Evolutionary conservation across 2,113 vertebrate genomes (phyloP).

Genomic region (Rhinopomastus cyanomelas): DNA sequence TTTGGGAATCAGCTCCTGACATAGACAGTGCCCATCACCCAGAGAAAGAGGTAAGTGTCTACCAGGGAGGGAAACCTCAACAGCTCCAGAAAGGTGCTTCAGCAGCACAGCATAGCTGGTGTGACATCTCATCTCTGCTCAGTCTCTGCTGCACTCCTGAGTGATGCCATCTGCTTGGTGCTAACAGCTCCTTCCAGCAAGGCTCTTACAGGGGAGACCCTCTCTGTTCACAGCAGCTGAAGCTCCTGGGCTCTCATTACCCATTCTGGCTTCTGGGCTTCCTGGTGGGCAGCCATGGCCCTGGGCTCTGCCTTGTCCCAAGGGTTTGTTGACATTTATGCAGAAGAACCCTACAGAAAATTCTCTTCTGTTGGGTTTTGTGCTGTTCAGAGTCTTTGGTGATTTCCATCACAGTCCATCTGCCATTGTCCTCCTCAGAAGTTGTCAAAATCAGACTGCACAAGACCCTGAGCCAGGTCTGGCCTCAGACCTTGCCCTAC

Average conservation of each 20-base stretch:
- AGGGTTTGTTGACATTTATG: accelerated
- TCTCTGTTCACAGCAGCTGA: not conserved
- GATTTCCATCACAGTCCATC: not conserved
- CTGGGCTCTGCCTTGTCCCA: not conserved
- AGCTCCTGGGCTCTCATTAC: not conserved
- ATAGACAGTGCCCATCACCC: not conserved
- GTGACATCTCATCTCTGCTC: not conserved
- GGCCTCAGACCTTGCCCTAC: not conserved
- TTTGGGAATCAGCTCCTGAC: not conserved
- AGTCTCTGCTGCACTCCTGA: accelerated
- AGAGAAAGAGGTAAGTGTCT: not conserved
- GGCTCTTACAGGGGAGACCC: accelerated
- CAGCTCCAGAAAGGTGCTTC: not conserved
- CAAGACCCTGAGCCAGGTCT: not conserved
- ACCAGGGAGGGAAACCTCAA: not conserved
- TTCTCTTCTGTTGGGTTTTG: not conserved
- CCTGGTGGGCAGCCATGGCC: not conserved
- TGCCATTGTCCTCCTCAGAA: not conserved
- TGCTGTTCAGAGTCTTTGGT: not conserved
- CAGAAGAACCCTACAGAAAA: not conserved
- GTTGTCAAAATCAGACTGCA: not conserved
- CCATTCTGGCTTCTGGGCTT: not conserved
- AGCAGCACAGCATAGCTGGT: not conserved
- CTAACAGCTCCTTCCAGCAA: not conserved
- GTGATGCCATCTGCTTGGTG: accelerated